Conservation (phyloP, 2,113 vertebrate genomes). For the Chunga burmeisteri region DNA sequence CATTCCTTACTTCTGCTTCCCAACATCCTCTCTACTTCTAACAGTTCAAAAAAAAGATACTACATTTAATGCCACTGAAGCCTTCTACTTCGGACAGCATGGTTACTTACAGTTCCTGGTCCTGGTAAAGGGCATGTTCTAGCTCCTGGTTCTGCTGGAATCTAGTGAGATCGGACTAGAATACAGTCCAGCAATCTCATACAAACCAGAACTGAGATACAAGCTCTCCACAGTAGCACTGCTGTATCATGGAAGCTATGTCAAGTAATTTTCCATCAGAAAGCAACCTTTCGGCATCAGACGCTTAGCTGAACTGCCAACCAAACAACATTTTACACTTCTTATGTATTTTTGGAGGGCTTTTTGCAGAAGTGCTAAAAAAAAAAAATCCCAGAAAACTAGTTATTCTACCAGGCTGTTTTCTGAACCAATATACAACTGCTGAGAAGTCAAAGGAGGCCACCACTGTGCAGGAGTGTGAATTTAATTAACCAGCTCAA, state of each 20-base stretch:
- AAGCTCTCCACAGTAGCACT: not conserved
- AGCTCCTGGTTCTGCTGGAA: not conserved
- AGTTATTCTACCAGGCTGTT: not conserved
- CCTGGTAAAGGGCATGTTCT: not conserved
- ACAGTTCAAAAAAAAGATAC: not conserved
- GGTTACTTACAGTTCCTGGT: not conserved
- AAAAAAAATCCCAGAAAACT: not conserved
- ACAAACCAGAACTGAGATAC: not conserved
- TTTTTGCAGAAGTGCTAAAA: not conserved
- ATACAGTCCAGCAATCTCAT: not conserved
- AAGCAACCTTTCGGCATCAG: not conserved
- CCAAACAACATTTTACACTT: not conserved
- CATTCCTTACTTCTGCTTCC: not conserved
- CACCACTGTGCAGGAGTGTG: not conserved
- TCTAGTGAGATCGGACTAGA: not conserved
- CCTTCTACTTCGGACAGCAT: not conserved
- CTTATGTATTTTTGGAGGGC: not conserved
- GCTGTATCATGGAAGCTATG: not conserved
- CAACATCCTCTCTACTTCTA: not conserved
- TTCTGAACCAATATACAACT: not conserved
- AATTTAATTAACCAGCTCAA: not conserved
- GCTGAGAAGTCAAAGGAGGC: not conserved
- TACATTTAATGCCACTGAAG: not conserved
- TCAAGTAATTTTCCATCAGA: not conserved
- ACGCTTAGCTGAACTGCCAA: not conserved